A percentile compares a stretch with the other conserved stretches of the same genome.
These are phyloP conservation scores for Sebastolobus alascanus DNA, from an alignment of 2,797 vertebrate genomes.

Conservation along the genomic window DNA sequence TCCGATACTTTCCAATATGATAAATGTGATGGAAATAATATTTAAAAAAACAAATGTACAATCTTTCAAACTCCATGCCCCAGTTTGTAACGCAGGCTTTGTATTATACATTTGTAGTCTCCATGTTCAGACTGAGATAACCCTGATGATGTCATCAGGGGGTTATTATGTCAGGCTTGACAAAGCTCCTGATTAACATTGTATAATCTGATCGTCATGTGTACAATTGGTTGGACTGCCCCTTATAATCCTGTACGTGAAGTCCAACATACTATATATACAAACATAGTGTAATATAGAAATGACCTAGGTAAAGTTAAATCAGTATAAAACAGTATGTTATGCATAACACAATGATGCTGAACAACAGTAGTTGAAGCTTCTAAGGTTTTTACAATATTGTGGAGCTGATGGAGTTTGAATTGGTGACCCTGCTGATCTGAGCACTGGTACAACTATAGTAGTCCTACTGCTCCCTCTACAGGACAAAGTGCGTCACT, in stretches of 20 bases:
- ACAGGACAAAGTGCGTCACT: slow-evolving; percentile 20
- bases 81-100: not conserved
- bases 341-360: not conserved
- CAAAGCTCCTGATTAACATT: no score
- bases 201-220: not conserved
- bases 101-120: no score
- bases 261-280: not conserved
- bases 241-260: not conserved
- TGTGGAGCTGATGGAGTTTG: not conserved
- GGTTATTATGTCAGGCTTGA: no score
- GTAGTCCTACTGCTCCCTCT: slow-evolving; percentile 40
- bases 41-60: not conserved
- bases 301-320: not conserved
- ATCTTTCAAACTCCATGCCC: not conserved
- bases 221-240: not conserved
- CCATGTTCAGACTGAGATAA: no score
- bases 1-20: not conserved
- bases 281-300: not conserved
- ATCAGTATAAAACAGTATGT: not conserved
- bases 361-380: not conserved
- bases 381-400: not conserved
- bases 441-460: not conserved
- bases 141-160: no score
- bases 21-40: not conserved
- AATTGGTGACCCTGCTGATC: not conserved